Evolutionary conservation across 2,888 invertebrate species (phyloP).

Genomic region (Ophion costatus): DNA sequence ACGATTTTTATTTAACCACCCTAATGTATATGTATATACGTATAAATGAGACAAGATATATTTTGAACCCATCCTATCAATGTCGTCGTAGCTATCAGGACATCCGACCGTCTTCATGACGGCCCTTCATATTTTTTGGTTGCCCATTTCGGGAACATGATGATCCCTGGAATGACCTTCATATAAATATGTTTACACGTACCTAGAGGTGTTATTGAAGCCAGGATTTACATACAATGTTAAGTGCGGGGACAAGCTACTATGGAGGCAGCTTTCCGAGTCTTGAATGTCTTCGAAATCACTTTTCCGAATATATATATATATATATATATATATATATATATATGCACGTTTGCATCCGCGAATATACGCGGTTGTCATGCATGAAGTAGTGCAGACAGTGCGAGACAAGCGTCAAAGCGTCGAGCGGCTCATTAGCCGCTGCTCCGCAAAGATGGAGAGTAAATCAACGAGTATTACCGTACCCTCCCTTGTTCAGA

Average conservation of each 20-base stretch:
- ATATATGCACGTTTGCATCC: not conserved
- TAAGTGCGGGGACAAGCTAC: not conserved
- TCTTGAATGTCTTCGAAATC: not conserved
- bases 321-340: not conserved
- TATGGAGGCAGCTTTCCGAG: not conserved
- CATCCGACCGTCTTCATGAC: not conserved
- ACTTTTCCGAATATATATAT: not conserved
- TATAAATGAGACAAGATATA: not conserved
- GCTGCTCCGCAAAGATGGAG: slow-evolving; percentile 28
- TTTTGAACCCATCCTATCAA: not conserved
- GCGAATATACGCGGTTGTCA: slow-evolving; percentile 47
- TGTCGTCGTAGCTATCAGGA: not conserved
- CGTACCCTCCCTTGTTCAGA: not conserved
- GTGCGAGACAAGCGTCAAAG: slow-evolving; percentile 64
- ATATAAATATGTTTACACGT: not conserved
- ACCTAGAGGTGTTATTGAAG: not conserved
- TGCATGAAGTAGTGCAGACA: slow-evolving; percentile 64
- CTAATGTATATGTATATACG: no score
- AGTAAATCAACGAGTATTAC: slow-evolving; percentile 38
- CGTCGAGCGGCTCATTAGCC: slow-evolving; percentile 66
- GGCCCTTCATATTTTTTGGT: not conserved
- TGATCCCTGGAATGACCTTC: not conserved
- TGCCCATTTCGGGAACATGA: not conserved
- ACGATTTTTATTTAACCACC: no score
- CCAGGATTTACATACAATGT: not conserved